phyloP scores from a whole-genome alignment of 2,888 invertebrate species.

The Tolmerus cingulatus region DNA sequence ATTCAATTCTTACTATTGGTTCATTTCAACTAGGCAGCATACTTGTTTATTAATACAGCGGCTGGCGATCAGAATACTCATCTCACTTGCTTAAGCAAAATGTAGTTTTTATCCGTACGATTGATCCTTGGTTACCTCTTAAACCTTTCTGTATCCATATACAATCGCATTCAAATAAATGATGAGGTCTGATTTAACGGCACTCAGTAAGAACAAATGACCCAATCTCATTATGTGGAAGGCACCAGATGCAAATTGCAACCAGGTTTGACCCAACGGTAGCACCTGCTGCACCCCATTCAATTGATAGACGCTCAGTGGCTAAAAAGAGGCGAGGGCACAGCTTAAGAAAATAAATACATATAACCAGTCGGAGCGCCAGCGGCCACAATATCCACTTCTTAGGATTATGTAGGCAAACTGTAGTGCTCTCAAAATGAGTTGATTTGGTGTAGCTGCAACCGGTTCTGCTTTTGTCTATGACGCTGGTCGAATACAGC shows the following conservation, averaged over 20 bases:
- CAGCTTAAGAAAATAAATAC: not conserved
- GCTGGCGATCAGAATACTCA: not conserved
- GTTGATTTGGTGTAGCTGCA: not conserved
- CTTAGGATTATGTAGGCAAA: not conserved
- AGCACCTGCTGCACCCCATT: conserved; percentile 25
- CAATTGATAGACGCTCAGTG: not conserved
- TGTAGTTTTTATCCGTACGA: not conserved
- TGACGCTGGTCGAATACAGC: not conserved
- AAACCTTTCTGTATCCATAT: not conserved
- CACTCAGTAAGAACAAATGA: conserved; percentile 32
- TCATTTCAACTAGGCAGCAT: not conserved
- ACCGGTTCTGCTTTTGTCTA: conserved; percentile 29
- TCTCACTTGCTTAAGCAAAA: not conserved
- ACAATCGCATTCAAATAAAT: not conserved
- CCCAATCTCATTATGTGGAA: conserved; percentile 12
- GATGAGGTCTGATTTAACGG: conserved; percentile 20
- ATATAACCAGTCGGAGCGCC: not conserved
- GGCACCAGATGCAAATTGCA: conserved; percentile 26
- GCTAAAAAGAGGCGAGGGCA: not conserved
- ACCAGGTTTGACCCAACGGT: conserved; percentile 26
- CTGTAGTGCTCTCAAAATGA: not conserved
- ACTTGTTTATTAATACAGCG: not conserved
- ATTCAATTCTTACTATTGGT: no score
- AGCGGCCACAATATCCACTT: not conserved
- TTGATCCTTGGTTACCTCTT: not conserved